Evolutionary conservation across 2,113 vertebrate genomes (phyloP).

Genomic region (Aegotheles bennettii): DNA sequence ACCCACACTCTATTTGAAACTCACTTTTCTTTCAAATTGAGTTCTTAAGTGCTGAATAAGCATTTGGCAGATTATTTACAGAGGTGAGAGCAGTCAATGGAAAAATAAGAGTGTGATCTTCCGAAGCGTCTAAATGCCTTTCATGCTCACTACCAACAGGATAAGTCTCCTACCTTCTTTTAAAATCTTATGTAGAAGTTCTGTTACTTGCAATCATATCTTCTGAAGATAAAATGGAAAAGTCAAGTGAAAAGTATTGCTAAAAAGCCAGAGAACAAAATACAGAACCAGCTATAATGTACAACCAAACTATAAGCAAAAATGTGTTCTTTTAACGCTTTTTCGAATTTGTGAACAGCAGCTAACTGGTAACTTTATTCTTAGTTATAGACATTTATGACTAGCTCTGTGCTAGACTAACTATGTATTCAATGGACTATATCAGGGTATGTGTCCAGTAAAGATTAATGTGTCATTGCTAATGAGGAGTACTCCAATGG

Average conservation of each 20-base stretch:
- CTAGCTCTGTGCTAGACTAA: not conserved
- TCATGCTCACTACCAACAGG: not conserved
- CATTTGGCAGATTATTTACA: not conserved
- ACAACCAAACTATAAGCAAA: not conserved
- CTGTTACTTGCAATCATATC: not conserved
- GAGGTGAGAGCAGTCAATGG: not conserved
- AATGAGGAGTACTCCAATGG: not conserved
- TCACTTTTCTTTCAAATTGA: not conserved
- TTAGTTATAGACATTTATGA: not conserved
- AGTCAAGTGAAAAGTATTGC: not conserved
- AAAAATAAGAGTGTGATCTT: not conserved
- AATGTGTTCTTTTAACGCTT: not conserved
- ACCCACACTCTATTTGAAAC: not conserved
- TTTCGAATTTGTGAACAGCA: not conserved
- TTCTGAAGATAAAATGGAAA: not conserved
- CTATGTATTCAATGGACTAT: not conserved
- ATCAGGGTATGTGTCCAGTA: not conserved
- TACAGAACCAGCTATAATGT: not conserved
- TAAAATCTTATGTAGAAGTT: not conserved
- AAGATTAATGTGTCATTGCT: not conserved
- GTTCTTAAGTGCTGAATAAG: not conserved
- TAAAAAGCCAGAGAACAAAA: not conserved
- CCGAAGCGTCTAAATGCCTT: not conserved
- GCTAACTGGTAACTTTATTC: not conserved
- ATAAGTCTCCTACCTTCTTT: not conserved